A percentile compares a stretch with the other conserved stretches of the same genome.
phyloP scores from a whole-genome alignment of 1,140 invertebrate genomes.

The Drosophila eugracilis region DNA sequence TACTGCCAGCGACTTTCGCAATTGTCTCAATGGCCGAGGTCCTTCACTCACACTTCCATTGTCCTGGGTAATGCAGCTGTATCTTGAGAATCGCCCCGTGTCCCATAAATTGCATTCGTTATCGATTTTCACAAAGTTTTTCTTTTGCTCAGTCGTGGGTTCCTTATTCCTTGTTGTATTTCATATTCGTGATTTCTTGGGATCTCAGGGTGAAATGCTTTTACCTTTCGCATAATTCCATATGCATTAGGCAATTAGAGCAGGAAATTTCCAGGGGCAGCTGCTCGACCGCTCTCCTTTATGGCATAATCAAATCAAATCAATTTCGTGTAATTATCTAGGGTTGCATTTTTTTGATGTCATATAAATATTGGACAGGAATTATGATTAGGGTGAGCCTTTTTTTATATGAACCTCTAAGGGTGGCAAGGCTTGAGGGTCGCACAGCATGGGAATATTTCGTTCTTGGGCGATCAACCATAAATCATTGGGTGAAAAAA shows the following conservation, averaged over 20 bases:
- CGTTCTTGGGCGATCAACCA: slow-evolving; percentile 17
- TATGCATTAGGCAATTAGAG: slow-evolving; percentile 70
- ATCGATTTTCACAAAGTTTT: slow-evolving; percentile 60
- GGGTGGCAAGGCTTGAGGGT: slow-evolving; percentile 5
- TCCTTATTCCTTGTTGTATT: slow-evolving; percentile 22
- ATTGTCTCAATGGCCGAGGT: slow-evolving; percentile 54
- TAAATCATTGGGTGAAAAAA: slow-evolving; percentile 9
- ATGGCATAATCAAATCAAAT: slow-evolving; percentile 66
- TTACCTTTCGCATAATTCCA: slow-evolving; percentile 54
- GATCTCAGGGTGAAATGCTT: slow-evolving; percentile 32
- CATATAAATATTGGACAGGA: slow-evolving; percentile 46
- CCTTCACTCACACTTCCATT: slow-evolving; percentile 43
- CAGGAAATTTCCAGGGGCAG: slow-evolving; percentile 41
- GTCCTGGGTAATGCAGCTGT: slow-evolving; percentile 46
- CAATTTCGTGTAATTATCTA: slow-evolving; percentile 63
- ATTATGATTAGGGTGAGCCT: slow-evolving; percentile 42
- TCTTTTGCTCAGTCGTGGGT: slow-evolving; percentile 7
- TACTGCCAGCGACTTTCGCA: slow-evolving; percentile 55
- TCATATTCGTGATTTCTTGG: slow-evolving; percentile 19
- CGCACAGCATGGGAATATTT: slow-evolving; percentile 28
- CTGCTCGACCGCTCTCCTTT: slow-evolving; percentile 42
- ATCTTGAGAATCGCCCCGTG: slow-evolving; percentile 36
- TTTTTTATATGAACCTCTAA: slow-evolving; percentile 8
- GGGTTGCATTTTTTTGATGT: slow-evolving; percentile 39
- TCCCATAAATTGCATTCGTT: slow-evolving; percentile 73